These are phyloP conservation scores for Dermatemys mawii DNA, from an alignment of 2,113 vertebrate genomes.

Conservation along the genomic window DNA sequence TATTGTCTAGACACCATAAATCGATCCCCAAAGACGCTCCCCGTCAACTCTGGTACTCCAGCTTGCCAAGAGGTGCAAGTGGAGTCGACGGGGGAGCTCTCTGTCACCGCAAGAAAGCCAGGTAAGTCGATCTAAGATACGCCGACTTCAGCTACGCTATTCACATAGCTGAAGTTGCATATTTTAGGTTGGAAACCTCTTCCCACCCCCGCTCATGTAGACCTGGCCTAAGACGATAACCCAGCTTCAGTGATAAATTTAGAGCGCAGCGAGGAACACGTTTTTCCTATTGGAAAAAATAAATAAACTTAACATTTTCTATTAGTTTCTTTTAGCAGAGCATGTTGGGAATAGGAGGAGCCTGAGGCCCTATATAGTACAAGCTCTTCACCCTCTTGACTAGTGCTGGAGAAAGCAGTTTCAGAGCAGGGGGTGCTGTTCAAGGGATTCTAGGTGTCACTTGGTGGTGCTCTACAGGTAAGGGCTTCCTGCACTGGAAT, in stretches of 20 bases:
- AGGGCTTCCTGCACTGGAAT: not conserved
- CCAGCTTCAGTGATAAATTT: not conserved
- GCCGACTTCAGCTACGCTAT: too few species aligned
- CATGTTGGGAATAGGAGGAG: too few species aligned
- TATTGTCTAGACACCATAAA: too few species aligned
- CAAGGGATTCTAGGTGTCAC: not conserved
- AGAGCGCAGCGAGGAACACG: not conserved
- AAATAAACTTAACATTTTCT: not conserved
- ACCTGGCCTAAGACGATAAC: not conserved
- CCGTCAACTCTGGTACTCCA: too few species aligned
- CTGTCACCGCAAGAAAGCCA: too few species aligned
- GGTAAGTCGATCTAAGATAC: too few species aligned
- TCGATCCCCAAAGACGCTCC: too few species aligned
- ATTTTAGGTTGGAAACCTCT: too few species aligned
- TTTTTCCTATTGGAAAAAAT: not conserved
- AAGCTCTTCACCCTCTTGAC: not conserved
- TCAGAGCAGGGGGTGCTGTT: not conserved
- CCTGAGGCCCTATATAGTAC: rapidly evolving
- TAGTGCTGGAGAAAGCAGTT: not conserved
- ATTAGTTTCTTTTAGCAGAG: not conserved
- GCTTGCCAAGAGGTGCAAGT: too few species aligned
- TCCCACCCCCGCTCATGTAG: too few species aligned
- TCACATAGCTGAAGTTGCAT: too few species aligned
- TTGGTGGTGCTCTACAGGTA: not conserved
- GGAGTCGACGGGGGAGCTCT: too few species aligned